Conservation (phyloP, 1,140 invertebrate species). For the Drosophila dunni region DNA sequence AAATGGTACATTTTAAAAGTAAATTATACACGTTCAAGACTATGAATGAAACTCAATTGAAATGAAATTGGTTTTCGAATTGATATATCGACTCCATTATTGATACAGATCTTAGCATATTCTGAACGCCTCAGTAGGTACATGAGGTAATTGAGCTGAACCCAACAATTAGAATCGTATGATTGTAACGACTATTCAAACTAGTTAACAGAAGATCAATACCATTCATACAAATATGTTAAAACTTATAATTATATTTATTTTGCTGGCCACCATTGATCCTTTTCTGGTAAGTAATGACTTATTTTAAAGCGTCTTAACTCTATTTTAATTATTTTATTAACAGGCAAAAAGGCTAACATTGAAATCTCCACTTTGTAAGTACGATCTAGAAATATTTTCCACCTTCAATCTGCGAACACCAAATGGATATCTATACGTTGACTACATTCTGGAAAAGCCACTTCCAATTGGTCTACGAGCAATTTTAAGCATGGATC, state of each 20-base stretch:
- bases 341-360: slow-evolving; percentile 1
- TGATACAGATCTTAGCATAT: too few species aligned
- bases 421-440: background rate
- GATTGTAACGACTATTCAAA: background rate
- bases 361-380: background rate
- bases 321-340: background rate
- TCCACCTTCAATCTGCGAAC: background rate
- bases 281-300: background rate
- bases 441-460: background rate
- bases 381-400: background rate
- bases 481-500: background rate
- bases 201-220: background rate
- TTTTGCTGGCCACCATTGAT: background rate
- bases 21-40: too few species aligned
- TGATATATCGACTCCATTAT: too few species aligned
- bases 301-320: background rate
- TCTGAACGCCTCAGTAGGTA: background rate
- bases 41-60: too few species aligned
- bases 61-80: too few species aligned
- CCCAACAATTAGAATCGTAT: background rate
- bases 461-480: background rate
- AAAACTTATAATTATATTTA: background rate
- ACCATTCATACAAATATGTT: background rate
- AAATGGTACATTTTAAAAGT: too few species aligned
- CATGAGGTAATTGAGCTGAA: background rate